These are phyloP conservation scores for Megaustenia siamemsis DNA, from an alignment of 2,888 invertebrate species.

Conservation along the genomic window DNA sequence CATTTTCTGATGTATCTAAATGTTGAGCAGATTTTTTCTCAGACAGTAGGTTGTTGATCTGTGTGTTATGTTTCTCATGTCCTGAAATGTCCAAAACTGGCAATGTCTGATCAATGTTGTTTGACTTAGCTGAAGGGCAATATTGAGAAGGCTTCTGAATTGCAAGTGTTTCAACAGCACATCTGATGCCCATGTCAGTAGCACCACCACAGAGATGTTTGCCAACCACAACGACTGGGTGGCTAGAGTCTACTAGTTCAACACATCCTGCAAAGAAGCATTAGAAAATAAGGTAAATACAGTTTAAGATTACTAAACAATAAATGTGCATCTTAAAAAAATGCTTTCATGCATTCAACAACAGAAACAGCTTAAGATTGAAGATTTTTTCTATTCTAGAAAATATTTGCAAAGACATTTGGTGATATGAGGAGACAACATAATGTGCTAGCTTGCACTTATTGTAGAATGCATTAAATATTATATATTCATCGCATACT, in stretches of 20 bases:
- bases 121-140: background rate
- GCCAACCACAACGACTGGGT: conserved; percentile 85
- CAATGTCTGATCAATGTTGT: background rate
- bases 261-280: conserved; percentile 66
- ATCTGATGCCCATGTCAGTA: conserved; percentile 84
- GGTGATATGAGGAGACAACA: too few species aligned
- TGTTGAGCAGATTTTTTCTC: too few species aligned
- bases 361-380: too few species aligned
- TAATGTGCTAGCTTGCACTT: too few species aligned
- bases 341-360: too few species aligned
- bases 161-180: conserved; percentile 44
- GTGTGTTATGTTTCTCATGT: background rate
- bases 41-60: background rate
- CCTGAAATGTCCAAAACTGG: background rate
- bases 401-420: too few species aligned
- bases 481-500: too few species aligned
- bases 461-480: too few species aligned
- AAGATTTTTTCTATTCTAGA: too few species aligned
- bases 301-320: too few species aligned
- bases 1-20: background rate
- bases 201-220: conserved; percentile 95
- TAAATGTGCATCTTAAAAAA: too few species aligned
- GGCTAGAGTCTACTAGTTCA: conserved; percentile 63
- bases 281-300: too few species aligned
- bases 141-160: background rate